Base-by-base conservation (phyloP, 1,140 invertebrate species). In the Neodiprion virginianus region DNA sequence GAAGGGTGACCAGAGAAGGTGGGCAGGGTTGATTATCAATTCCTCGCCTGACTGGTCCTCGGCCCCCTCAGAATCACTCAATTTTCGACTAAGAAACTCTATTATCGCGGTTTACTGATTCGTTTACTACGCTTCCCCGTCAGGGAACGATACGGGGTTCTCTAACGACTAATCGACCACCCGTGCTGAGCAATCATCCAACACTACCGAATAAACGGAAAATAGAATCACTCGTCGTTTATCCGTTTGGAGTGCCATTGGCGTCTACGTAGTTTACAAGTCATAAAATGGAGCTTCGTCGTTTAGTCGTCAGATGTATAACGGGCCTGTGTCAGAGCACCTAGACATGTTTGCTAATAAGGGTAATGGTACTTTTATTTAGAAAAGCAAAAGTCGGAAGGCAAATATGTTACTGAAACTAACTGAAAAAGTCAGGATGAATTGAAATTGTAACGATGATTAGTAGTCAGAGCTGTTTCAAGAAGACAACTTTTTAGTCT, bases 11-110 rank as follows among this genome's bases (percentile, higher is more conserved):
- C 66, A 40, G 10, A 68, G 48, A 48, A 40, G 14, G 14, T 75
- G 69, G 76, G 69, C n/a, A 61, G 11, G 53, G 79, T 81, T 81
- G 80, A 81, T 81, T 79, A 78, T 81, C 80, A 81, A 81, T 81
- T 81, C 75, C 71, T 76, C 76, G 80, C 50, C 72, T 74, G 78
- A 81, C 72, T 74, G 78, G 76, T 65, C 50, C 50, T 17, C 48
- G 14, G 11, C 53, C 69, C 40, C 17, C 71, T 9, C 71, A 53
- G 67, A 47, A 69, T 47, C 12, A 69, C 74, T 76, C 77, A 76
- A 79, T 78, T 81, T 79, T 74, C 67, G 67, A 73, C 40, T 71
- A 76, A 72, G 79, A 78, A 69, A 78, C 79, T 76, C 74, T 72
- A 71, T 71, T 71, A 71, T 71, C 70, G 70, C 67, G 67, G 67